Conservation (phyloP, 2,888 invertebrate species). For the Eilema caniola region DNA sequence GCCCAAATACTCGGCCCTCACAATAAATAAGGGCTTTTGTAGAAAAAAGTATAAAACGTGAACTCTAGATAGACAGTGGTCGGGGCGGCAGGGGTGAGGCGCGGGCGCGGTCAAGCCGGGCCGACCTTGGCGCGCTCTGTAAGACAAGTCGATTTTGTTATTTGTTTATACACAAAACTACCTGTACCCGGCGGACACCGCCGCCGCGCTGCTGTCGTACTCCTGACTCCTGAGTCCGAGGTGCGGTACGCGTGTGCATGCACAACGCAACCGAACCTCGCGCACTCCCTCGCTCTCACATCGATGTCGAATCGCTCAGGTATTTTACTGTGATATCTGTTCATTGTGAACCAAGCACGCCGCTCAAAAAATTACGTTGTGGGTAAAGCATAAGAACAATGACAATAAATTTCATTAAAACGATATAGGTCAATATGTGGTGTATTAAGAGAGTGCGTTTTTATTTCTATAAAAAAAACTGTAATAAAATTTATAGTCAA, state of each 20-base stretch:
- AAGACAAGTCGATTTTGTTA: constrained; percentile 86
- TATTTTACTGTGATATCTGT: constrained; percentile 84
- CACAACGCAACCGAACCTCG: constrained; percentile 49
- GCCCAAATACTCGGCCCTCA: constrained; percentile 85
- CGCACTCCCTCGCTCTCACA: constrained; percentile 54
- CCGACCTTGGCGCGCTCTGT: constrained; percentile 82
- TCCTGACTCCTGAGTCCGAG: constrained; percentile 33
- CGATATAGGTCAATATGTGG: constrained; percentile 58
- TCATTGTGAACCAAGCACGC: constrained; percentile 77
- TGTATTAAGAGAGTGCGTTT: constrained; percentile 60
- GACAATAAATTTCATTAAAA: constrained; percentile 75
- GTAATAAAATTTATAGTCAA: constrained; percentile 68
- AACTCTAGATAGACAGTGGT: constrained; percentile 65
- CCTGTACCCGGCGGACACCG: constrained; percentile 69
- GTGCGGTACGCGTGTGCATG: constrained; percentile 55
- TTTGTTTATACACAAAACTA: constrained; percentile 87
- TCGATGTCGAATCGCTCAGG: constrained; percentile 77
- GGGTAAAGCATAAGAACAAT: constrained; percentile 74
- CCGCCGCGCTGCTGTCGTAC: constrained; percentile 35
- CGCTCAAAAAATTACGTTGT: constrained; percentile 72
- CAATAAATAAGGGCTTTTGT: constrained; percentile 84
- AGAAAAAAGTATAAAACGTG: constrained; percentile 72
- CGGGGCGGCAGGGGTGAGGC: constrained; percentile 58
- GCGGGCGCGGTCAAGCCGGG: constrained; percentile 61
- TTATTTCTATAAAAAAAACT: constrained; percentile 70